A percentile compares a stretch with the other conserved stretches of the same genome.
Conservation (phyloP, 2,797 vertebrate genomes). For the Acipenser ruthenus region DNA sequence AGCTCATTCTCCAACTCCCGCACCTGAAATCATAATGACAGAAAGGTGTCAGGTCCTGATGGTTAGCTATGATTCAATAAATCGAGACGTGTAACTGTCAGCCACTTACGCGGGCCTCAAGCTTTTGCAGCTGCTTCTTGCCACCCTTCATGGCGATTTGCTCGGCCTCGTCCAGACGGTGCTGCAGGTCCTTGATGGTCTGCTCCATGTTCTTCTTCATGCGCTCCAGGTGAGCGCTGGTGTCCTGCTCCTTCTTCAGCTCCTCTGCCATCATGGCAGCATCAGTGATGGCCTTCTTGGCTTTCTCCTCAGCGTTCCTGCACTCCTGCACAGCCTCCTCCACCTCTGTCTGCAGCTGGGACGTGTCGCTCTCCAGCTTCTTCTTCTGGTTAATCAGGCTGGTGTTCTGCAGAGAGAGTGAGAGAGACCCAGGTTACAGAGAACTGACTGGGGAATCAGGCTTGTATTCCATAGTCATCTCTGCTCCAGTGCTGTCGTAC, state of each 20-base stretch:
- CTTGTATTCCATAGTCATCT: not conserved
- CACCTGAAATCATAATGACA: slow-evolving; percentile 32
- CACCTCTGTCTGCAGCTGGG: slow-evolving; percentile 69
- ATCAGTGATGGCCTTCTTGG: slow-evolving; percentile 78
- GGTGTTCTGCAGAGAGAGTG: slow-evolving; percentile 62
- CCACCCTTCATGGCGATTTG: slow-evolving; percentile 84
- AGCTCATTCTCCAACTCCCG: slow-evolving; percentile 56
- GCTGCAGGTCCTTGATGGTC: slow-evolving; percentile 84
- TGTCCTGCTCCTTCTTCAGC: slow-evolving; percentile 84
- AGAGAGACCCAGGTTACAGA: not conserved
- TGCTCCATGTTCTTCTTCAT: slow-evolving; percentile 89
- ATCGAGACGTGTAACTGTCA: not conserved
- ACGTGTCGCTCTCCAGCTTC: slow-evolving; percentile 59
- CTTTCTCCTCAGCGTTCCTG: slow-evolving; percentile 75
- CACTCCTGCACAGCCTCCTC: slow-evolving; percentile 77
- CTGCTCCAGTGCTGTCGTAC: slow-evolving; percentile 31
- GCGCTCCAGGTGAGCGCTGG: slow-evolving; percentile 78
- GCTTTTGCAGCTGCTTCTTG: slow-evolving; percentile 85
- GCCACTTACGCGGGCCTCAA: slow-evolving; percentile 62
- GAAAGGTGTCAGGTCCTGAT: not conserved
- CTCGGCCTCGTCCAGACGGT: slow-evolving; percentile 78
- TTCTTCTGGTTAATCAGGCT: slow-evolving; percentile 64
- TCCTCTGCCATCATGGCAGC: slow-evolving; percentile 87
- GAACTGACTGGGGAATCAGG: not conserved
- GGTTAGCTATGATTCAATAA: slow-evolving; percentile 3